Conservation (phyloP, 2,888 invertebrate genomes). For the Allophyes oxyacanthae region DNA sequence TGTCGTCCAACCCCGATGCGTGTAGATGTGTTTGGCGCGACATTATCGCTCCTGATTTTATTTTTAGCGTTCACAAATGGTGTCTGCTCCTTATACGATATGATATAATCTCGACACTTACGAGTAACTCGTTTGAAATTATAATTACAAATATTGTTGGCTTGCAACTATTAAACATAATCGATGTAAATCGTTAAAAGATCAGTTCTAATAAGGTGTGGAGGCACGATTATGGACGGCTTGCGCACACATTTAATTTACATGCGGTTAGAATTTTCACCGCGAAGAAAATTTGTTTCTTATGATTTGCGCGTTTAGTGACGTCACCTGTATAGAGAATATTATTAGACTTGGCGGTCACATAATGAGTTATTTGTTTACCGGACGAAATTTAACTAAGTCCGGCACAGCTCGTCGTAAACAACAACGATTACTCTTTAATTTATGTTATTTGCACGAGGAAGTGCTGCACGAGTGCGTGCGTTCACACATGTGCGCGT, state of each 20-base stretch:
- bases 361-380: conserved; percentile 38
- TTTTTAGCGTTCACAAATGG: conserved; percentile 33
- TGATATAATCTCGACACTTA: conserved; percentile 1
- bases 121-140: conserved; percentile 15
- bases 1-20: conserved; percentile 22
- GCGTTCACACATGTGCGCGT: conserved; percentile 22
- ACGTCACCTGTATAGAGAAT: conserved; percentile 30
- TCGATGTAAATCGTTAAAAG: background rate
- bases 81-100: conserved; percentile 14
- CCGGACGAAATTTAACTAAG: conserved; percentile 28
- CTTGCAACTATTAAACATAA: conserved; percentile 6
- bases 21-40: conserved; percentile 16
- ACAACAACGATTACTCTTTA: conserved; percentile 15
- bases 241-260: conserved; percentile 12
- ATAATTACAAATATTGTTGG: conserved; percentile 6
- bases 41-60: conserved; percentile 31
- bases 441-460: conserved; percentile 29
- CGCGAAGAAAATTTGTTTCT: conserved; percentile 36
- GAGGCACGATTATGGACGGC: conserved; percentile 9
- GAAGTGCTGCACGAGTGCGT: conserved; percentile 15
- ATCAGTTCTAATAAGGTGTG: conserved; percentile 1
- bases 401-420: conserved; percentile 17
- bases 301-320: conserved; percentile 17
- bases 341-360: conserved; percentile 42
- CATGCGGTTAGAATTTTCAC: conserved; percentile 27